These are phyloP conservation scores for Popillia japonica DNA, from an alignment of 1,140 invertebrate genomes.

Conservation along the genomic window DNA sequence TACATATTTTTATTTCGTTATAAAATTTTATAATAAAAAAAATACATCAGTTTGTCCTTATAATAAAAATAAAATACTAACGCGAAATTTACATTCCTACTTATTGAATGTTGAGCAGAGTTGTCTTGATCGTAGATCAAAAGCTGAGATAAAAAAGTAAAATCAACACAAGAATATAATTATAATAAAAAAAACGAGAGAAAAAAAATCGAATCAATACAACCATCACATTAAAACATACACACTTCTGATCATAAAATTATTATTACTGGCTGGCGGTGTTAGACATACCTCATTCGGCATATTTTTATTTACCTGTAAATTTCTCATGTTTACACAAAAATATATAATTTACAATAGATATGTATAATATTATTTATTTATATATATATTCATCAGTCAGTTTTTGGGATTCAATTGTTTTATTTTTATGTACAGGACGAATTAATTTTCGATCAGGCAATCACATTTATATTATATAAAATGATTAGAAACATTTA, in stretches of 20 bases:
- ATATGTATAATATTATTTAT: slow-evolving; percentile 33
- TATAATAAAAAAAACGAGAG: not conserved
- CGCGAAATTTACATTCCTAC: slow-evolving; percentile 6
- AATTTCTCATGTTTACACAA: slow-evolving; percentile 34
- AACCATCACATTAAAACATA: slow-evolving; percentile 17
- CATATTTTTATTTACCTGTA: slow-evolving; percentile 24
- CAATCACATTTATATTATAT: slow-evolving; percentile 37
- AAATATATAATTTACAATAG: slow-evolving; percentile 39
- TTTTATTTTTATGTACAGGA: slow-evolving; percentile 38
- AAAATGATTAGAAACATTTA: slow-evolving; percentile 23
- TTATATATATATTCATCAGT: slow-evolving; percentile 38
- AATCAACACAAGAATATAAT: slow-evolving; percentile 6
- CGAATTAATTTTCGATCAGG: slow-evolving; percentile 36
- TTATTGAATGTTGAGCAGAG: slow-evolving; percentile 30
- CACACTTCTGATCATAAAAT: not conserved
- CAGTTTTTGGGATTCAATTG: slow-evolving; percentile 30
- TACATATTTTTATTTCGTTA: slow-evolving; percentile 31
- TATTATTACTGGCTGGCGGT: not conserved
- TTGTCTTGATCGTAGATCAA: slow-evolving; percentile 29
- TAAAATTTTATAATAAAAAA: slow-evolving; percentile 35
- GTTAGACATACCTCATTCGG: not conserved
- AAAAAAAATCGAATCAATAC: slow-evolving; percentile 20
- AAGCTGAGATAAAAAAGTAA: not conserved
- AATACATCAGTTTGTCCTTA: slow-evolving; percentile 21
- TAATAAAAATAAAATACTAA: slow-evolving; percentile 26